Evolutionary conservation across 2,113 vertebrate genomes (phyloP), one percentile per base, ranked within the genome.

Genomic region (Rhea pennata): DNA sequence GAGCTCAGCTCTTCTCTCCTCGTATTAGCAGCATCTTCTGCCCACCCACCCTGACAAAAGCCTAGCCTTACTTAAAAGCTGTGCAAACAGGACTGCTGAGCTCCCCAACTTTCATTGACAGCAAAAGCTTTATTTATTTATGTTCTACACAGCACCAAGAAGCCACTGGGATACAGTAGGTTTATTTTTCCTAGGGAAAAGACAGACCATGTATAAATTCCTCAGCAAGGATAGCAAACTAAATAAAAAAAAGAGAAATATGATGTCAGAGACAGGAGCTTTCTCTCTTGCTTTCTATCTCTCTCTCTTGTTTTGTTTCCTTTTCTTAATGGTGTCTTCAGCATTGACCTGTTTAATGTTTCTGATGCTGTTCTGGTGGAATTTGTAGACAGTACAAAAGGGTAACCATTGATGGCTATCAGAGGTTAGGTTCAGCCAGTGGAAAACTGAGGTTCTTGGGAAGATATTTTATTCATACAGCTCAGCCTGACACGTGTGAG

Each of bases 141-240:
- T 66, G 88, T 56, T 75, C 56, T 33, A 42, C 56, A 46, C 26
- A 4, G 67, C 76, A 29, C 53, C 4, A 8, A 12, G 80, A 77
- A 83, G 64, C 84, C 67, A 19, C 0, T 64, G 78, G 81, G 93
- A 58, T 17, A 5, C 1, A 22, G 46, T 27, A 75, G 44, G 64
- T 42, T 85, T 96, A 72, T 36, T 94, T 59, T 82, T 29, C 70
- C 74, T 61, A 44, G 39, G 82, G 44, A 67, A 48, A 29, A 91
- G 40, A 26, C 51, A 71, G 56, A 65, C 14, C 31, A 36, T 1
- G 44, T 29, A 51, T 44, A 24, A 93, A 92, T 29, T 88, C 72
- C 72, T 85, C 64, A 42, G 56, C 26, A 71, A 78, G 65, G 78
- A 54, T 0, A 65, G 21, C 73, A 90, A 73, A 5, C 36, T 64